Percentiles rank a stretch among this genome's conserved stretches.
These are phyloP conservation scores for Danio albolineatus DNA, from an alignment of 2,797 vertebrate species.

Conservation along the genomic window DNA sequence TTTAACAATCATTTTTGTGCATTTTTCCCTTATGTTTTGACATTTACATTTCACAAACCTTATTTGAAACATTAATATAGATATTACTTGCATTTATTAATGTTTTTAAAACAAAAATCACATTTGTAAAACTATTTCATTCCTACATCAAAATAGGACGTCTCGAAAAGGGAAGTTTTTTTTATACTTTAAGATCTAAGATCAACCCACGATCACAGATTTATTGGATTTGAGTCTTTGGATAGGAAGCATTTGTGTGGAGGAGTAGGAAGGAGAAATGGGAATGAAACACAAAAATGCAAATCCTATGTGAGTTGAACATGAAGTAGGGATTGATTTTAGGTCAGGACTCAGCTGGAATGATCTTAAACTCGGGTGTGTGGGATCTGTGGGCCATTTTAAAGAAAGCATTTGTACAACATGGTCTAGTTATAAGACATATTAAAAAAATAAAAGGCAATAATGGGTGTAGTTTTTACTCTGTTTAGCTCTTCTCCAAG, in stretches of 20 bases:
- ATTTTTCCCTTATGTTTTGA: too few species aligned
- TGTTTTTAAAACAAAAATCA: too few species aligned
- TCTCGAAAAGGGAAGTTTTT: constrained; percentile 28
- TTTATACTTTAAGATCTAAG: constrained; percentile 48
- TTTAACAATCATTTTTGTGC: too few species aligned
- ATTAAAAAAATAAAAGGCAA: not conserved
- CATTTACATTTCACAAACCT: too few species aligned
- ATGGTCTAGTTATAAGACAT: not conserved
- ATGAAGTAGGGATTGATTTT: constrained; percentile 42
- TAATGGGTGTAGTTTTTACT: not conserved
- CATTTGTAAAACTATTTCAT: too few species aligned
- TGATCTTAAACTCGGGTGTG: constrained; percentile 36
- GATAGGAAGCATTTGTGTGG: constrained; percentile 40
- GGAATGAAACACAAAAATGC: constrained; percentile 64
- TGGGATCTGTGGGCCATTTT: constrained; percentile 13
- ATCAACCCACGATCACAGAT: constrained; percentile 59
- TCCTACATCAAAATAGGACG: too few species aligned
- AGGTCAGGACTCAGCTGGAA: constrained; percentile 59
- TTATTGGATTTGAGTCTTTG: constrained; percentile 54
- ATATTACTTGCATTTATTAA: too few species aligned
- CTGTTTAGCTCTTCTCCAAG: not conserved
- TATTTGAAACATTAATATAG: too few species aligned
- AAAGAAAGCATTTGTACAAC: constrained; percentile 14
- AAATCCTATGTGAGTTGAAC: constrained; percentile 65
- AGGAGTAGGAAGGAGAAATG: constrained; percentile 60